Percentiles rank a stretch among this genome's conserved stretches.
Conservation (phyloP, 2,113 vertebrate genomes). For the Octodon degus region DNA sequence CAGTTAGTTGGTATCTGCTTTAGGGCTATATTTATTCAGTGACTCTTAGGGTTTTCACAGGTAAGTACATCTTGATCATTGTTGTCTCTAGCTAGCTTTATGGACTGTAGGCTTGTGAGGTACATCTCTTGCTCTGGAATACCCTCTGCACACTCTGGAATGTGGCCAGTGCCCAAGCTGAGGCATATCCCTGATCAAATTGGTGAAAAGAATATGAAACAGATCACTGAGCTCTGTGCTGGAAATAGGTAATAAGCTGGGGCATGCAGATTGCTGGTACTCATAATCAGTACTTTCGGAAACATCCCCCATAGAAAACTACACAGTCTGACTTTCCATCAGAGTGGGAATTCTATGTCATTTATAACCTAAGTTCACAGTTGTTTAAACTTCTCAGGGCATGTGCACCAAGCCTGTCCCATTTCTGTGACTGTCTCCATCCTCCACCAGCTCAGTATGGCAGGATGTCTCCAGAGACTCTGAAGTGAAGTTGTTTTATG, state of each 20-base stretch:
- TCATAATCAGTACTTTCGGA: background rate
- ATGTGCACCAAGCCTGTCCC: background rate
- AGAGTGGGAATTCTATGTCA: background rate
- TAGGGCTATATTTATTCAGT: background rate
- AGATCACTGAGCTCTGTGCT: background rate
- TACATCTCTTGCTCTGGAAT: background rate
- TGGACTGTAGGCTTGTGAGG: background rate
- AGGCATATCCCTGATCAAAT: background rate
- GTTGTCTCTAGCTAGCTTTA: background rate
- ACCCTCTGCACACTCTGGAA: background rate
- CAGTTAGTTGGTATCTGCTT: background rate
- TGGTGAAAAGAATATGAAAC: background rate
- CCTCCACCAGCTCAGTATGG: background rate
- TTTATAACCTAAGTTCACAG: background rate
- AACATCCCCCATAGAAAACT: background rate
- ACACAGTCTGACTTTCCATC: background rate
- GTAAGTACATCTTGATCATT: background rate
- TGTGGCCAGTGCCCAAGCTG: background rate
- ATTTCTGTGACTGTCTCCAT: background rate
- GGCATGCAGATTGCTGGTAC: background rate
- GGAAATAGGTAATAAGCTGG: background rate
- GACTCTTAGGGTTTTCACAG: background rate
- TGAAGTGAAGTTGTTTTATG: background rate
- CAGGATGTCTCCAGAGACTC: background rate
- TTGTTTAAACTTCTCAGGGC: background rate